phyloP scores from a whole-genome alignment of 2,888 invertebrate genomes.

The Salpingus planirostris region DNA sequence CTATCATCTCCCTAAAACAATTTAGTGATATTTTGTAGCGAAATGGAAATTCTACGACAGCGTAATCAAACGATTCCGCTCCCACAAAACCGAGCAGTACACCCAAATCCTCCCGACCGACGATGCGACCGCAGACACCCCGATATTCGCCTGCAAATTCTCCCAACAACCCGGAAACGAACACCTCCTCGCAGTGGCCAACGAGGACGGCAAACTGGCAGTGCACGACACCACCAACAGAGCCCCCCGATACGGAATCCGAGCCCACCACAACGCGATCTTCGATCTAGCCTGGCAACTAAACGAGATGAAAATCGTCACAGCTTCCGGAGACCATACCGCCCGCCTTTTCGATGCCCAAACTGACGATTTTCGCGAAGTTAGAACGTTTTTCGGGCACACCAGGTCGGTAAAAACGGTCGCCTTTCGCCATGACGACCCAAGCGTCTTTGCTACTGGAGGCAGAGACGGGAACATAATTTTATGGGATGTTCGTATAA shows the following conservation, averaged over 20 bases:
- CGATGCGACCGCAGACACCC: constrained; percentile 52
- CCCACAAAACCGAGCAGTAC: constrained; percentile 55
- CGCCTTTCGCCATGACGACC: constrained; percentile 60
- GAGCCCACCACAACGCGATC: constrained; percentile 75
- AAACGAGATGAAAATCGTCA: constrained; percentile 65
- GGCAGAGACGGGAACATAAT: constrained; percentile 78
- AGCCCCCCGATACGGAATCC: constrained; percentile 43
- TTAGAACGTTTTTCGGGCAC: constrained; percentile 65
- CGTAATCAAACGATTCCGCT: constrained; percentile 54
- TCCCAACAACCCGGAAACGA: constrained; percentile 47
- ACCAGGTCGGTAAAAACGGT: constrained; percentile 75
- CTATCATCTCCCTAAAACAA: too few relatives aligned
- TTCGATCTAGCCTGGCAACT: constrained; percentile 86
- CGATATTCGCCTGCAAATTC: constrained; percentile 74
- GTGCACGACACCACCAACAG: constrained; percentile 43
- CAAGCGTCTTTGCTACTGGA: constrained; percentile 77
- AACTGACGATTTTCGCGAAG: constrained; percentile 37
- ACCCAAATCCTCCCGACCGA: constrained; percentile 47
- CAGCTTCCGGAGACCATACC: constrained; percentile 79
- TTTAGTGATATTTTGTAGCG: too few relatives aligned
- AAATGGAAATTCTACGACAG: constrained; percentile 54
- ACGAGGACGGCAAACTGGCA: constrained; percentile 73
- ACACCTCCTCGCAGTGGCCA: constrained; percentile 70
- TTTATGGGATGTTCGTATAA: constrained; percentile 70
- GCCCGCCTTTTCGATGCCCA: constrained; percentile 70